Evolutionary conservation across 2,113 vertebrate species (phyloP).

Genomic region (Tetrax tetrax): DNA sequence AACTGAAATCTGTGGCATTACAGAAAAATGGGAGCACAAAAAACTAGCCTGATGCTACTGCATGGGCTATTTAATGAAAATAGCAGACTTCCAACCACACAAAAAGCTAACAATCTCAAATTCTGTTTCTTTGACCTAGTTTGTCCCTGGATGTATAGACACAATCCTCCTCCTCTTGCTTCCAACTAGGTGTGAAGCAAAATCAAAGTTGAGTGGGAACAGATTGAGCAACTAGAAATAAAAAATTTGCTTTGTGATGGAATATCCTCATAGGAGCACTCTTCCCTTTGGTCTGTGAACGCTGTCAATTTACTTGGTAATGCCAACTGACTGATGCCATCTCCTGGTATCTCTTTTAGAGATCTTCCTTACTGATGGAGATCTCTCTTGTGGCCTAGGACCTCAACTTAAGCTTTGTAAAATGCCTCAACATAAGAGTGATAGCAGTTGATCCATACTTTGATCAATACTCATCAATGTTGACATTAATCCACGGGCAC

Average conservation of each 20-base stretch:
- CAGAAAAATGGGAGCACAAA: neutral
- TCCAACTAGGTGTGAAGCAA: neutral
- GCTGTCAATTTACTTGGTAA: neutral
- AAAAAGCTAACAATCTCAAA: neutral
- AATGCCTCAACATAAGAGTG: neutral
- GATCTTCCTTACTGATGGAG: neutral
- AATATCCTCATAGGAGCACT: neutral
- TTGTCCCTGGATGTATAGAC: neutral
- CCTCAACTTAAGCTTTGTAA: neutral
- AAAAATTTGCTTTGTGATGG: neutral
- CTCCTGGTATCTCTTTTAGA: neutral
- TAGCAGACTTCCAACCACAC: neutral
- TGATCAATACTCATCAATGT: neutral
- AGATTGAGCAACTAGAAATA: neutral
- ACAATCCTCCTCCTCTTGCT: neutral
- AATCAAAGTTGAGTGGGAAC: neutral
- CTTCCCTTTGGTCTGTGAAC: neutral
- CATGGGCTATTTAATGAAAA: neutral
- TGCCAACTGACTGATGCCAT: neutral
- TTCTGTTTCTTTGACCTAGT: neutral
- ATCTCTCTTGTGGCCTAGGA: neutral
- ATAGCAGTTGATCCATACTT: neutral
- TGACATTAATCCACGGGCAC: neutral
- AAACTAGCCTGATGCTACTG: neutral
- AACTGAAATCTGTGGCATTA: neutral